These are phyloP conservation scores for Stenodera caucasica DNA, from an alignment of 2,888 invertebrate species.

Conservation along the genomic window DNA sequence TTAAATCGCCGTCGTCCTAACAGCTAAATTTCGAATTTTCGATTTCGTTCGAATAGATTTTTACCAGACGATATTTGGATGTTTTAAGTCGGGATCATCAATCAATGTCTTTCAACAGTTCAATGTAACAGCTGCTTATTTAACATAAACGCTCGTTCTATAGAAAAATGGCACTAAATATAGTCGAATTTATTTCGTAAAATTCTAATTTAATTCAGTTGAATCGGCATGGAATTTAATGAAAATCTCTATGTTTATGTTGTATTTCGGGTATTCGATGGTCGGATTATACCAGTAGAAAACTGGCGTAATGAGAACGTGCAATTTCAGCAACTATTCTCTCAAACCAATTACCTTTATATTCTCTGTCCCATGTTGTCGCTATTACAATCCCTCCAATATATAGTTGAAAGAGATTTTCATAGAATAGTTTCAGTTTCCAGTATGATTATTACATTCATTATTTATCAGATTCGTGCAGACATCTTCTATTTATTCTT, in stretches of 20 bases:
- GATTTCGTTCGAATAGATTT: background rate
- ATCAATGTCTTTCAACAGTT: constrained; percentile 6
- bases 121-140: constrained; percentile 6
- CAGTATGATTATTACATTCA: constrained; percentile 38
- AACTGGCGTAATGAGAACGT: background rate
- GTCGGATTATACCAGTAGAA: no score
- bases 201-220: background rate
- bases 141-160: no score
- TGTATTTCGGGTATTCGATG: no score
- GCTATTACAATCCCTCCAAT: background rate
- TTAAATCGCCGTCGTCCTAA: constrained; percentile 52
- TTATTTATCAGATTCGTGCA: constrained; percentile 34
- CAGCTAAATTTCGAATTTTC: background rate
- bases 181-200: background rate
- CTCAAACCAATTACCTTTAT: constrained; percentile 1
- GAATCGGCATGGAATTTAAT: background rate
- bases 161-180: background rate
- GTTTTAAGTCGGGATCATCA: background rate
- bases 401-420: constrained; percentile 13
- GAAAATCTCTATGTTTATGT: no score
- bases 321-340: background rate
- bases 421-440: constrained; percentile 37
- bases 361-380: background rate
- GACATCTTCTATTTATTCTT: constrained; percentile 8
- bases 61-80: background rate